Evolutionary conservation across 2,113 vertebrate species (phyloP), one percentile per base, ranked within the genome.

Genomic region (Ellobius talpinus): DNA sequence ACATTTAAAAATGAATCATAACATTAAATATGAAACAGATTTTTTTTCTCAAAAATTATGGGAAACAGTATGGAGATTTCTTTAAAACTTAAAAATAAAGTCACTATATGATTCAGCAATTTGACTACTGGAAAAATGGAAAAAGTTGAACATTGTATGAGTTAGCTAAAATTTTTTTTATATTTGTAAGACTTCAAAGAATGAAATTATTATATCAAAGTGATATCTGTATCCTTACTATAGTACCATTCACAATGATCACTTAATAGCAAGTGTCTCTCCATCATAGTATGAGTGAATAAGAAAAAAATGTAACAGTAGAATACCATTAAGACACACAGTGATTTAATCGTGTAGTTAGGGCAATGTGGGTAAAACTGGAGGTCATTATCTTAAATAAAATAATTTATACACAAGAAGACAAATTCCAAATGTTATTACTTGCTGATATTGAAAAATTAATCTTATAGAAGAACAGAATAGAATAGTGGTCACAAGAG

Each of bases 71-170:
- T 81, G 65, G 76, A 89, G 16, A 81, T 50, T 88, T 21, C 39
- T 91, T 85, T n/a, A 74, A 63, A 61, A 81, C n/a, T 39, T 81
- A 81, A 88, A 93, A 81, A 81, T 94, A 94, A 81, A 88, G 29
- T 13, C 78, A 88, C 21, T 50, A 70, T 72, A 79, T 81, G 63
- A 81, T 72, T 42, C 10, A 79, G 9, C 74, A 79, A 26, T 61
- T 3, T 6, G 9, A 70, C n/a, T 79, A 79, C 12, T 93, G 85
- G 29, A 29, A 58, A 95, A 91, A 45, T 63, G 55, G 14, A 63
- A 82, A 78, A 36, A 85, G 3, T 21, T 36, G 7, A 72, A 21
- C 19, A 78, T 58, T 94, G 24, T 74, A 36, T 33, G 7, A 36
- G n/a, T 61, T 78, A 65, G n/a, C 19, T 90, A 73, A 86, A n/a